Percentiles rank a stretch among this genome's conserved stretches.
Evolutionary conservation across 2,113 vertebrate species (phyloP).

Genomic region (Phaethornis superciliosus): DNA sequence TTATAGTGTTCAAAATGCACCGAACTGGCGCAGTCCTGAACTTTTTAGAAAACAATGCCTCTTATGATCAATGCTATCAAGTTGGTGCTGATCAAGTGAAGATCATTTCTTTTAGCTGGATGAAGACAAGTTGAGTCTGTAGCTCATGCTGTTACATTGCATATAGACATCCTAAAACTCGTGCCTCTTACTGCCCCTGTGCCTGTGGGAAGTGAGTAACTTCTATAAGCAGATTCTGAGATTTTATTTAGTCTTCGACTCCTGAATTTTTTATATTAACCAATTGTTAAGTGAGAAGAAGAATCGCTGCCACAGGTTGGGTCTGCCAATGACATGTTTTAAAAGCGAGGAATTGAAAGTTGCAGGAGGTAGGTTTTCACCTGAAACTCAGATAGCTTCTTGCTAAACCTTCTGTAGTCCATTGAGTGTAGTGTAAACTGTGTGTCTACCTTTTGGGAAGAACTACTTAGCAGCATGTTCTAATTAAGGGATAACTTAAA

Average conservation of each 20-base stretch:
- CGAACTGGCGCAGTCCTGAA: neutral
- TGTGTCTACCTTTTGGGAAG: conserved; percentile 39
- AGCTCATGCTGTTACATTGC: accelerated
- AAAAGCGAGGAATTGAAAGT: neutral
- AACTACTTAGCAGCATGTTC: neutral
- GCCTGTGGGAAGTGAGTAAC: neutral
- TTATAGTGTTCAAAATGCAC: neutral
- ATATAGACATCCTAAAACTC: neutral
- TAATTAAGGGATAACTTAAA: neutral
- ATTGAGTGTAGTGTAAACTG: neutral
- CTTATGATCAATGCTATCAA: neutral
- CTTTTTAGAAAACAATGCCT: neutral
- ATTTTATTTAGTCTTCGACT: neutral
- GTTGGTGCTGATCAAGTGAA: neutral
- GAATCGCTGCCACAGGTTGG: neutral
- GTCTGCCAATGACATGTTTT: neutral
- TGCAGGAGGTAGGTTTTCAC: neutral
- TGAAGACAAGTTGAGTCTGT: neutral
- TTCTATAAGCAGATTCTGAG: neutral
- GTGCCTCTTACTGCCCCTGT: neutral
- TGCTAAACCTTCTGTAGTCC: neutral
- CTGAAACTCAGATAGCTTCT: neutral
- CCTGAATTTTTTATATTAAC: neutral
- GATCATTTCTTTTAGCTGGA: accelerated
- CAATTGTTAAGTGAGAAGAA: neutral